phyloP scores from a whole-genome alignment of 2,888 invertebrate genomes.

The Lithophane leautieri region DNA sequence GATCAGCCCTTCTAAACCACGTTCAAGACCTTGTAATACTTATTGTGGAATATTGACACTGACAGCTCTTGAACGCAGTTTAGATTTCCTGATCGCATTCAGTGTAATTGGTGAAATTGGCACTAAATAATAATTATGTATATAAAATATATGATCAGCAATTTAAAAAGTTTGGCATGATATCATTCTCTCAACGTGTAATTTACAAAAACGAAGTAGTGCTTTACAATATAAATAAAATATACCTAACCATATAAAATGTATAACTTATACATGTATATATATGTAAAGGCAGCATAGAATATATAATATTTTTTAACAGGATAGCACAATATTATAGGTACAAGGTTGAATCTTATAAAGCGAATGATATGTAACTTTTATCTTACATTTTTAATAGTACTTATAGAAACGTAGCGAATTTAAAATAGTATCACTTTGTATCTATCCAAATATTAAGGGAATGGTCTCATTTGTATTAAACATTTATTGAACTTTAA shows the following conservation, averaged over 20 bases:
- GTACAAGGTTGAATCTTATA: slow-evolving; percentile 83
- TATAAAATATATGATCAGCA: slow-evolving; percentile 46
- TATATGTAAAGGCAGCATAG: slow-evolving; percentile 77
- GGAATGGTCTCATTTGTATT: slow-evolving; percentile 74
- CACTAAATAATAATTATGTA: slow-evolving; percentile 27
- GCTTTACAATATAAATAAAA: slow-evolving; percentile 52
- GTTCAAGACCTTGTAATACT: neutral
- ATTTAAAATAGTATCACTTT: slow-evolving; percentile 83
- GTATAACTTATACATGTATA: slow-evolving; percentile 59
- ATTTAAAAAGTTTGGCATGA: slow-evolving; percentile 39
- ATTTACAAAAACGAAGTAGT: slow-evolving; percentile 38
- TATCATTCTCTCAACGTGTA: slow-evolving; percentile 35
- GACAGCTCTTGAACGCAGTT: neutral
- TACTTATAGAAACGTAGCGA: slow-evolving; percentile 74
- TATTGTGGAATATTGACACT: neutral
- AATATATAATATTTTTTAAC: slow-evolving; percentile 75
- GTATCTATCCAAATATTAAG: slow-evolving; percentile 70
- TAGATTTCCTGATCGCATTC: neutral
- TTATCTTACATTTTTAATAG: slow-evolving; percentile 83
- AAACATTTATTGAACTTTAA: slow-evolving; percentile 47
- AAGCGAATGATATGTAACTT: slow-evolving; percentile 90
- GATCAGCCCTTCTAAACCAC: neutral
- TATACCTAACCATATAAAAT: slow-evolving; percentile 60
- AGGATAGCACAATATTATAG: slow-evolving; percentile 75
- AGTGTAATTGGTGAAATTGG: neutral